These are phyloP conservation scores for Sula dactylatra DNA, from an alignment of 2,113 vertebrate species.

Conservation along the genomic window DNA sequence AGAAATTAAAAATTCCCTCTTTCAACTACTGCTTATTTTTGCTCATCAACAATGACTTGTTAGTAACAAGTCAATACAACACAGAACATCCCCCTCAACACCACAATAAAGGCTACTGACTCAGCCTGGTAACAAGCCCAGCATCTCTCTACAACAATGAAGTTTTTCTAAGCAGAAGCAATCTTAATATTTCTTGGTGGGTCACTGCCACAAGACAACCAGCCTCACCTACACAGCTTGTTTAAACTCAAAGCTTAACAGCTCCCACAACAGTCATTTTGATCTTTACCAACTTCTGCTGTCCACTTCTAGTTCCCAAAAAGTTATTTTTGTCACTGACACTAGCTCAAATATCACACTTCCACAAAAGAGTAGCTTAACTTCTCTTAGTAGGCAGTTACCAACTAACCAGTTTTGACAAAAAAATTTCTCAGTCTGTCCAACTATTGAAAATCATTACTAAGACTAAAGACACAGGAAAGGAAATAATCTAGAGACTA, in stretches of 20 bases:
- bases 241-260: background rate
- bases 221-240: background rate
- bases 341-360: background rate
- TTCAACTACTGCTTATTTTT: background rate
- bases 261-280: background rate
- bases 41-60: background rate
- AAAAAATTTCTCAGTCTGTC: background rate
- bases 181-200: background rate
- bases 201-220: background rate
- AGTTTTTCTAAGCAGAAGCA: background rate
- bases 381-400: background rate
- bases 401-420: background rate
- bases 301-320: background rate
- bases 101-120: conserved; percentile 11
- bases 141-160: background rate
- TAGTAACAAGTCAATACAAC: background rate
- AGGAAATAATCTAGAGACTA: background rate
- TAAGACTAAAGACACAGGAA: background rate
- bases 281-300: background rate
- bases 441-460: background rate
- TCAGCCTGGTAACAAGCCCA: background rate
- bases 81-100: background rate
- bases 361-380: background rate
- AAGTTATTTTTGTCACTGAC: background rate
- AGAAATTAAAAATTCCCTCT: background rate